phyloP scores from a whole-genome alignment of 2,113 vertebrate genomes.

The Anser brachyrhynchus region DNA sequence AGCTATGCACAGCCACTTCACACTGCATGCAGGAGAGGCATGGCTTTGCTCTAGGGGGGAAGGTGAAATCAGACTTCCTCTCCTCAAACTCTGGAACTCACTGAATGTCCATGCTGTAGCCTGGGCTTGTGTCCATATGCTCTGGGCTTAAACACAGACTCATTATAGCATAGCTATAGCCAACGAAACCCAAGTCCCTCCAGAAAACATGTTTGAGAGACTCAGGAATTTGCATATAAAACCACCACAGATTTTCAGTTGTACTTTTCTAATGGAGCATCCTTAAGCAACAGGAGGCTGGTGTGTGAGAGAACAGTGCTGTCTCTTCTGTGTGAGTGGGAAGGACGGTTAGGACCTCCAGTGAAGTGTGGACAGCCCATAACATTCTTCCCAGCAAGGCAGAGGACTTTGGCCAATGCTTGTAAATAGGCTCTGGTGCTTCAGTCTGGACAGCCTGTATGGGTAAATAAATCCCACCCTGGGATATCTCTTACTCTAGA shows the following conservation, averaged over 20 bases:
- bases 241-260: background rate
- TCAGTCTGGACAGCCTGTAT: background rate
- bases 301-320: background rate
- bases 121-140: background rate
- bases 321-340: background rate
- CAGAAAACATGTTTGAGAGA: background rate
- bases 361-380: background rate
- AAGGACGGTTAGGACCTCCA: background rate
- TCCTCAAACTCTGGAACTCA: background rate
- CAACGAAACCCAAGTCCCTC: background rate
- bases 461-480: background rate
- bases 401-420: background rate
- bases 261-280: background rate
- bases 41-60: background rate
- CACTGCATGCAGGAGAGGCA: fast-evolving
- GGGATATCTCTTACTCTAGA: background rate
- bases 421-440: background rate
- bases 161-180: background rate
- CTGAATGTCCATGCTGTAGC: background rate
- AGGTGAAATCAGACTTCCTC: background rate
- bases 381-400: background rate
- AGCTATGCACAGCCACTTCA: background rate
- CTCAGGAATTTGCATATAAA: background rate
- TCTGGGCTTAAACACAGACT: background rate
- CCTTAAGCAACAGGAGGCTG: background rate